Evolutionary conservation across 1,140 invertebrate genomes (phyloP).

Genomic region (Ruditapes philippinarum): DNA sequence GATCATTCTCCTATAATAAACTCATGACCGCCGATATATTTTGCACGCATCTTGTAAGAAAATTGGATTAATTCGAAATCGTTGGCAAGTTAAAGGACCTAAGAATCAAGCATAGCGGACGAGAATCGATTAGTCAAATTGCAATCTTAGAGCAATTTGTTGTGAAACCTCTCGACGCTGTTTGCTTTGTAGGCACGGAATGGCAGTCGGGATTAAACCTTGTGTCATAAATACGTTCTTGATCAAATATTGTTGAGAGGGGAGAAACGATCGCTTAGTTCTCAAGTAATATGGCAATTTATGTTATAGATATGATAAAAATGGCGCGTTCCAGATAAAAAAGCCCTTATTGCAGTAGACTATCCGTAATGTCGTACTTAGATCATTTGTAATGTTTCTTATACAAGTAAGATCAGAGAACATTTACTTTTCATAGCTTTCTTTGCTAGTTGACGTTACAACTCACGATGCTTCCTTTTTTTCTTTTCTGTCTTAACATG

Average conservation of each 20-base stretch:
- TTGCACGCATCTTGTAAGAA: neutral
- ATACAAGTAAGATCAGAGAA: too few species aligned
- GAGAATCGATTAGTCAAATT: constrained; percentile 36
- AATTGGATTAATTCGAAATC: constrained; percentile 12
- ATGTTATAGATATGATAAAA: neutral
- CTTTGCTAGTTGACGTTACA: too few species aligned
- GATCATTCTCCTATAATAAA: neutral
- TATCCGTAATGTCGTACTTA: too few species aligned
- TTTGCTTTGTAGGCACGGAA: constrained; percentile 12
- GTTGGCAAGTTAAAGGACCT: neutral
- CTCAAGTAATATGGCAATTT: constrained; percentile 17
- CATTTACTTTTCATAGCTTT: too few species aligned
- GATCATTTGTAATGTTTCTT: too few species aligned
- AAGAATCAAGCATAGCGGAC: neutral
- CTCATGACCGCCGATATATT: constrained; percentile 20
- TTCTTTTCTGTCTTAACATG: too few species aligned
- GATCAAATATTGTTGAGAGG: constrained; percentile 2
- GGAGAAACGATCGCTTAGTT: neutral
- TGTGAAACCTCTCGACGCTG: constrained; percentile 49
- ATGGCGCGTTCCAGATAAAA: neutral
- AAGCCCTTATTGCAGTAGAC: too few species aligned
- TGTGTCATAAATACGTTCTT: constrained; percentile 45
- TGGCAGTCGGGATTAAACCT: constrained; percentile 19
- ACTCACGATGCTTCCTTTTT: too few species aligned
- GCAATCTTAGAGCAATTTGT: constrained; percentile 25